Conservation (phyloP, 1,140 invertebrate genomes). For the Zaprionus inermis region DNA sequence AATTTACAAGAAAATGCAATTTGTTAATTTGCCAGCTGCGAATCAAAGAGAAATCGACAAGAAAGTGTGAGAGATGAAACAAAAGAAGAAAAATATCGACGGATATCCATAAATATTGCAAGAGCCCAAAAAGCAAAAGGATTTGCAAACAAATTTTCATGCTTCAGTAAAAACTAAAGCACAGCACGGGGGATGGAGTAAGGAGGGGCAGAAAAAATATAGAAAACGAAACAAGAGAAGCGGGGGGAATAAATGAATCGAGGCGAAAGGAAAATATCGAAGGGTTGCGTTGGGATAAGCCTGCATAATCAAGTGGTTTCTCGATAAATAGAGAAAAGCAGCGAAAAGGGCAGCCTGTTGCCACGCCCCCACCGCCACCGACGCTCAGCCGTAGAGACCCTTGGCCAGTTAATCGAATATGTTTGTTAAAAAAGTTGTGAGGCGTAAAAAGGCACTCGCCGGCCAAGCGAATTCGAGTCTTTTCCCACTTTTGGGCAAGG, state of each 20-base stretch:
- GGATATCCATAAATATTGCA: conserved; percentile 75
- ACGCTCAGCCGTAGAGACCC: conserved; percentile 13
- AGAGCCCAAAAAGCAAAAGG: conserved; percentile 54
- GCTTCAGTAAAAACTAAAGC: conserved; percentile 64
- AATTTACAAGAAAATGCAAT: conserved; percentile 66
- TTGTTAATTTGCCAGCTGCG: conserved; percentile 67
- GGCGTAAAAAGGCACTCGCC: conserved; percentile 73
- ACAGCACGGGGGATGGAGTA: conserved; percentile 28
- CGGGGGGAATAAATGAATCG: conserved; percentile 33
- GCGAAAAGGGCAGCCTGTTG: conserved; percentile 41
- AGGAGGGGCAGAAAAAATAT: conserved; percentile 12
- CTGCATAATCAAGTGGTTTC: conserved; percentile 83
- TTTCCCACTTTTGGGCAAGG: conserved; percentile 31
- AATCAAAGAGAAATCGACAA: conserved; percentile 28
- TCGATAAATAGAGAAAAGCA: conserved; percentile 76
- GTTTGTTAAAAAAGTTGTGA: conserved; percentile 80
- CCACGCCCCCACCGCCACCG: conserved; percentile 6
- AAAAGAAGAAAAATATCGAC: conserved; percentile 36
- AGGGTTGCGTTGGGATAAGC: conserved; percentile 62
- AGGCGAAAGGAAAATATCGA: conserved; percentile 35
- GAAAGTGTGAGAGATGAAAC: conserved; percentile 6
- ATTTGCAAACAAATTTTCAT: conserved; percentile 76
- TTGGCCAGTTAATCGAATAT: conserved; percentile 76
- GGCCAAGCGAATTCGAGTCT: conserved; percentile 11
- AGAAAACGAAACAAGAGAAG: conserved; percentile 40